These are phyloP conservation scores for Colistium nudipinnis DNA, from an alignment of 2,113 vertebrate species.

Conservation along the genomic window DNA sequence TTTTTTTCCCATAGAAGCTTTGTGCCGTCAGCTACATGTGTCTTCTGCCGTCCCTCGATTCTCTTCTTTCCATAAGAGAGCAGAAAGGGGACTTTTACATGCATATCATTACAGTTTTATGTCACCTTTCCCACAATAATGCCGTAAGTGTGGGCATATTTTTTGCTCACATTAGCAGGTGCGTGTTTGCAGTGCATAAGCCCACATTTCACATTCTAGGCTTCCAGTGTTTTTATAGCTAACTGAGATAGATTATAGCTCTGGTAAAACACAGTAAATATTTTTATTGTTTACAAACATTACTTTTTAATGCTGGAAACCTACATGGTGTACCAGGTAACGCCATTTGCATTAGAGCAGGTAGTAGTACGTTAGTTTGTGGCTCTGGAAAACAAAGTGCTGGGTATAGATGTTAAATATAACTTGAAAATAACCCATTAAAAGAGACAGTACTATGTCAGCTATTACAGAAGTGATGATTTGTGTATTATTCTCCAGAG, in stretches of 20 bases:
- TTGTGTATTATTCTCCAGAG: constrained; percentile 73
- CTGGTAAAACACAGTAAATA: neutral
- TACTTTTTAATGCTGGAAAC: neutral
- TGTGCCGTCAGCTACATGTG: too few relatives aligned
- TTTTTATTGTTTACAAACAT: neutral
- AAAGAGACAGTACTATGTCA: neutral
- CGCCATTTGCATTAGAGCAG: neutral
- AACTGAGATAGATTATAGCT: neutral
- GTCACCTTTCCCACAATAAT: neutral
- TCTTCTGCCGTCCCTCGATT: too few relatives aligned
- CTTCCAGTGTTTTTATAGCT: neutral
- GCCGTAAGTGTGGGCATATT: neutral
- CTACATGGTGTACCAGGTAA: neutral
- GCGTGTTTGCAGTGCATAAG: neutral
- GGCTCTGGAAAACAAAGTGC: neutral
- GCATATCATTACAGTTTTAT: neutral
- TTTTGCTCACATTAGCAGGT: neutral
- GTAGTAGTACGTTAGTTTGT: neutral
- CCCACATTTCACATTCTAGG: neutral
- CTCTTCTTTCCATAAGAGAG: too few relatives aligned
- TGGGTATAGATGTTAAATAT: neutral
- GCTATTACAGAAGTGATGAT: constrained; percentile 12
- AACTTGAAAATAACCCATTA: neutral
- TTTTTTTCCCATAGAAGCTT: too few relatives aligned
- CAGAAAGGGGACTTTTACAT: neutral